These are phyloP conservation scores for Acarapis woodi DNA, from an alignment of 1,140 invertebrate species.

Conservation along the genomic window DNA sequence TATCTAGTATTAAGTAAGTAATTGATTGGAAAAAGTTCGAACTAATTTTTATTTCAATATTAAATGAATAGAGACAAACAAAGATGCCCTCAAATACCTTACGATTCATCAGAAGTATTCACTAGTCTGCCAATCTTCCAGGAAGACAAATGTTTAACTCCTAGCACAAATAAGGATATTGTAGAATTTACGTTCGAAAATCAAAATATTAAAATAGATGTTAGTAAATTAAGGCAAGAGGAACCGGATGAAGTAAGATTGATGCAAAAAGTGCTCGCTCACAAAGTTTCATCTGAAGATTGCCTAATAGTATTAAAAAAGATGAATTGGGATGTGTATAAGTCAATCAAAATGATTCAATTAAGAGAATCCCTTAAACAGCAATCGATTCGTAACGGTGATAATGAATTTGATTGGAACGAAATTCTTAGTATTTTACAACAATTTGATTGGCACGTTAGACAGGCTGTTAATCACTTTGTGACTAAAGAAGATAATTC, in stretches of 20 bases:
- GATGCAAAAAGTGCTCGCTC: constrained; percentile 59
- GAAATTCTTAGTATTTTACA: constrained; percentile 15
- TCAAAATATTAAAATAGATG: constrained; percentile 24
- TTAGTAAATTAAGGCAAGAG: constrained; percentile 17
- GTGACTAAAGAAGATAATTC: constrained; percentile 14
- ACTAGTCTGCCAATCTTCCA: too few relatives aligned
- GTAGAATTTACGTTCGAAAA: constrained; percentile 61
- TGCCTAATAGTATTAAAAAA: constrained; percentile 49
- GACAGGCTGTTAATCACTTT: constrained; percentile 18
- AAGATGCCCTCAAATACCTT: too few relatives aligned
- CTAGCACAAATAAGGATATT: constrained; percentile 32
- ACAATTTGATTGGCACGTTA: constrained; percentile 18
- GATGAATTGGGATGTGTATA: constrained; percentile 58
- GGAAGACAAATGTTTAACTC: background rate
- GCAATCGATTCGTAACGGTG: constrained; percentile 15
- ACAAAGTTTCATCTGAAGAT: constrained; percentile 40
- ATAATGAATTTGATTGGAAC: constrained; percentile 17
- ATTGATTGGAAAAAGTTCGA: too few relatives aligned
- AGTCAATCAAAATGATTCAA: constrained; percentile 47
- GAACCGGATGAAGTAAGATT: constrained; percentile 62
- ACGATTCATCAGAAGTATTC: too few relatives aligned
- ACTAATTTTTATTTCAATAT: too few relatives aligned
- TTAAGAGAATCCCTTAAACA: constrained; percentile 14
- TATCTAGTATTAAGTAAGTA: too few relatives aligned
- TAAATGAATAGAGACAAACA: too few relatives aligned